Conservation (phyloP, 2,797 vertebrate species). For the Liasis olivaceus region DNA sequence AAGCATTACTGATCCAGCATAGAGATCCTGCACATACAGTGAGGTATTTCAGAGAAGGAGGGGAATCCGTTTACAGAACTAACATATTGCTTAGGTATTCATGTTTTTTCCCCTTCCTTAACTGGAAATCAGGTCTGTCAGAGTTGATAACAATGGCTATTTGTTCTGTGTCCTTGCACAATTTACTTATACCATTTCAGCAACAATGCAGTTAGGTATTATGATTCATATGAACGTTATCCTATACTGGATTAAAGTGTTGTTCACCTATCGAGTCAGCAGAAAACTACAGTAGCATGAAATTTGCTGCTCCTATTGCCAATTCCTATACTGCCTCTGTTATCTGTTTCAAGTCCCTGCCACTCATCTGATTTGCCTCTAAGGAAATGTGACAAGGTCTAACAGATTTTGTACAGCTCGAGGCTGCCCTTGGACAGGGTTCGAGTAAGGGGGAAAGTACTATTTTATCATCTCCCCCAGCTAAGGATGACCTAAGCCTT, state of each 20-base stretch:
- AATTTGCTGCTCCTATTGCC: background rate
- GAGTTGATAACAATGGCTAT: background rate
- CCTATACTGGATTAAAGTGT: background rate
- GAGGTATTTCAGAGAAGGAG: background rate
- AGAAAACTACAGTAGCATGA: background rate
- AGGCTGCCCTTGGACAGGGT: background rate
- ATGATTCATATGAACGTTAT: background rate
- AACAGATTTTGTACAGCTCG: background rate
- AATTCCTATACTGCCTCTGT: background rate
- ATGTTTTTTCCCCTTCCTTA: background rate
- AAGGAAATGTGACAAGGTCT: background rate
- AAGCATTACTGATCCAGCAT: background rate
- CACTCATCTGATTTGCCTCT: background rate
- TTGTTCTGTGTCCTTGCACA: background rate
- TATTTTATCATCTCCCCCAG: background rate
- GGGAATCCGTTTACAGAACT: background rate
- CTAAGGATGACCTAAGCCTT: background rate
- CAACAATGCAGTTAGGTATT: background rate
- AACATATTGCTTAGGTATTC: background rate
- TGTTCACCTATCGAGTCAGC: background rate
- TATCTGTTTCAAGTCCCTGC: background rate
- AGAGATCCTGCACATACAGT: too few species aligned
- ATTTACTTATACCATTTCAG: background rate
- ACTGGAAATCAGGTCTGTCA: background rate
- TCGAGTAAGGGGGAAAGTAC: background rate